These are phyloP conservation scores for Parelbella ahira DNA, from an alignment of 2,888 invertebrate species.

Conservation along the genomic window DNA sequence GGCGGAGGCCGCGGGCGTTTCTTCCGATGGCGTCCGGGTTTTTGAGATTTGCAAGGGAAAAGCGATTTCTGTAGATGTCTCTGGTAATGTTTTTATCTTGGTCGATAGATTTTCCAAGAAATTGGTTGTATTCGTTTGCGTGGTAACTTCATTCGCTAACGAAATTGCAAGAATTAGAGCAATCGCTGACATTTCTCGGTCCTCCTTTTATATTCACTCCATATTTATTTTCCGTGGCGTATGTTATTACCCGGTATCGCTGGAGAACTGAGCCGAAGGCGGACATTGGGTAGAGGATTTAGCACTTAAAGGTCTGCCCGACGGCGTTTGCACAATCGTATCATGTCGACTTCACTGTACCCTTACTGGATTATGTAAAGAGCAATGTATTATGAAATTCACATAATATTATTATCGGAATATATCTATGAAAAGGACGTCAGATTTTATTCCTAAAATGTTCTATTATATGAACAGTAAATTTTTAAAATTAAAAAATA, in stretches of 20 bases:
- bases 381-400: conserved; percentile 28
- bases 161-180: conserved; percentile 48
- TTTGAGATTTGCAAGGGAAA: conserved; percentile 58
- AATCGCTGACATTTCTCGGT: conserved; percentile 45
- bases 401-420: conserved; percentile 9
- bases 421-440: no score
- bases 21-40: conserved; percentile 62
- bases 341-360: conserved; percentile 51
- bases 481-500: no score
- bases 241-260: conserved; percentile 40
- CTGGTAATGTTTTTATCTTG: conserved; percentile 47
- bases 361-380: conserved; percentile 65
- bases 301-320: conserved; percentile 77
- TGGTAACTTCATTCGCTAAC: conserved; percentile 47
- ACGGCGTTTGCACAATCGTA: conserved; percentile 64
- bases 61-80: conserved; percentile 39
- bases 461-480: no score
- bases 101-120: conserved; percentile 34
- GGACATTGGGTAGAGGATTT: conserved; percentile 66
- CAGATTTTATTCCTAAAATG: no score
- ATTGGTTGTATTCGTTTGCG: conserved; percentile 40
- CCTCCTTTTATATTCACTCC: conserved; percentile 29
- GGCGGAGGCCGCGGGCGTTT: conserved; percentile 52
- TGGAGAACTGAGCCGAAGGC: conserved; percentile 48
- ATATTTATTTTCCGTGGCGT: conserved; percentile 34